Evolutionary conservation across 2,113 vertebrate genomes (phyloP), one percentile per base, ranked within the genome.

Genomic region (Lipophrys pholis): DNA sequence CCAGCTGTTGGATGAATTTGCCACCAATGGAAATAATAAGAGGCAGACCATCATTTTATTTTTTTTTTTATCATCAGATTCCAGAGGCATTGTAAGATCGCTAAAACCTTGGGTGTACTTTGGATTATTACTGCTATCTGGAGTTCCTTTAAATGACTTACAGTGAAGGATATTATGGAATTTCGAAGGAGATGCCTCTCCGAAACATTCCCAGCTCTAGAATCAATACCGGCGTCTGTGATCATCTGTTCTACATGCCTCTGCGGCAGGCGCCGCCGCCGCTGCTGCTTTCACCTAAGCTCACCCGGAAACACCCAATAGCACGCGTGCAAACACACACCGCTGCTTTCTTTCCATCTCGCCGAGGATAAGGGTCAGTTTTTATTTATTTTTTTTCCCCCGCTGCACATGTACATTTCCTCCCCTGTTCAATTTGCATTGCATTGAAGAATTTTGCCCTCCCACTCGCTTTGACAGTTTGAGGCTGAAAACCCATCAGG

Each of bases 1-100:
- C 87, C 89, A 92, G 90, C 87, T 91, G 92, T 86, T 81, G 82
- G 61, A 68, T 83, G 78, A 86, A 90, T 88, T 65, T 57, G 60
- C 64, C 11, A 52, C 50, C 69, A 79, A 54, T 74, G 57, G 75
- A 83, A 78, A 70, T 81, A 66, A 62, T 59, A 70, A 58, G 73
- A 79, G 75, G 76, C 86, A 87, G 75, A 69, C 53, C 81, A 78
- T 80, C 69, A n/a, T 66, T 77, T 80, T 56, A 74, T 70, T 58
- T 17, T 38, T 41, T 70, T 73, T 62, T 30, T 30, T 30, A 46
- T 74, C 59, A 74, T 84, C 74, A 62, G 53, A 78, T 79, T 77
- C 46, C 45, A 35, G 14, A 3, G 45, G 52, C 16, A 56, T 63
- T 59, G 54, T 51, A 0, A 41, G n/a, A 62, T 78, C 41, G 59